phyloP scores from a whole-genome alignment of 2,888 invertebrate species.

The Rhabditoides inermis region DNA sequence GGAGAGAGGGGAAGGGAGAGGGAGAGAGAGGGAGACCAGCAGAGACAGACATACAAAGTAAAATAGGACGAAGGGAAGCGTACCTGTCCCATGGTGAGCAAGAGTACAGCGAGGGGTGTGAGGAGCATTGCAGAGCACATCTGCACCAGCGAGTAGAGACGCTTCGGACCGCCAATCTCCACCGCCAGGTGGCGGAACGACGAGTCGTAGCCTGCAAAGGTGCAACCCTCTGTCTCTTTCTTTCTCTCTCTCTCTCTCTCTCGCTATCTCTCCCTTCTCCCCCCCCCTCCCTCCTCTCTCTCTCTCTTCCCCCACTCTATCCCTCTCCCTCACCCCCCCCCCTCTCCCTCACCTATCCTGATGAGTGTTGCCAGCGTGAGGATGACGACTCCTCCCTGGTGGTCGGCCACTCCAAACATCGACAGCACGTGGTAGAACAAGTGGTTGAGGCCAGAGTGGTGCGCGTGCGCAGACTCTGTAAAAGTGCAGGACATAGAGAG shows the following conservation, averaged over 20 bases:
- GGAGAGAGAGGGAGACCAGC: too few relatives aligned
- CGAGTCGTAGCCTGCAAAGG: constrained; percentile 54
- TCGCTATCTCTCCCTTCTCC: too few relatives aligned
- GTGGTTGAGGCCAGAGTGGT: constrained; percentile 56
- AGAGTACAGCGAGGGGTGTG: constrained; percentile 55
- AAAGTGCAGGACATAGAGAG: background rate
- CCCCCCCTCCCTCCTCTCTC: too few relatives aligned
- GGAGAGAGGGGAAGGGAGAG: too few relatives aligned
- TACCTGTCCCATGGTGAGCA: constrained; percentile 46
- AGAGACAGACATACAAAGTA: too few relatives aligned
- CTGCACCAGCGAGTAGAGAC: constrained; percentile 57
- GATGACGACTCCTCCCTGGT: constrained; percentile 59
- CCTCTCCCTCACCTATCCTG: constrained; percentile 48
- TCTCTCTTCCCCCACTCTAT: too few relatives aligned
- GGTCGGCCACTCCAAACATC: constrained; percentile 59
- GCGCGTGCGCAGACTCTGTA: constrained; percentile 54
- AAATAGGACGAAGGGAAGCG: too few relatives aligned
- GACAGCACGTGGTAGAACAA: constrained; percentile 56
- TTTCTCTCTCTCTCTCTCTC: too few relatives aligned
- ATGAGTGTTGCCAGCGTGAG: constrained; percentile 55
- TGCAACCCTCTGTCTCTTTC: too few relatives aligned
- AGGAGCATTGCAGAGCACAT: constrained; percentile 53
- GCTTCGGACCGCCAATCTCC: constrained; percentile 58
- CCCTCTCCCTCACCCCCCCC: too few relatives aligned
- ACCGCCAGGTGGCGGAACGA: constrained; percentile 50